These are phyloP conservation scores for Heterodera filipjevi DNA, from an alignment of 2,888 invertebrate species.

Conservation along the genomic window DNA sequence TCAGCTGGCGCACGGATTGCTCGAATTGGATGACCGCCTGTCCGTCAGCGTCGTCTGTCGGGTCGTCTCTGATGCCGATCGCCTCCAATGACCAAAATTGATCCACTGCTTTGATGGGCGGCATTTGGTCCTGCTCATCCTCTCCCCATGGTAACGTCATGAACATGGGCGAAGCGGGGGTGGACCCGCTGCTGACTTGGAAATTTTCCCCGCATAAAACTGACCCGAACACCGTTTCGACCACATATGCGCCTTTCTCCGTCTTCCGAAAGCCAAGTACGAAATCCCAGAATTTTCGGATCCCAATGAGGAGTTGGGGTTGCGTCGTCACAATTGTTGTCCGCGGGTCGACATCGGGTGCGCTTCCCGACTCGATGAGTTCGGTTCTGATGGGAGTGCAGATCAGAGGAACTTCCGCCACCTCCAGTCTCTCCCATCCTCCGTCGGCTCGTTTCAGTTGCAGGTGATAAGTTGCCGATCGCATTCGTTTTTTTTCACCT, in stretches of 20 bases:
- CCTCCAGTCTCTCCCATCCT: neutral
- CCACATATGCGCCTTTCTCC: neutral
- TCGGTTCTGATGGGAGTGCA: neutral
- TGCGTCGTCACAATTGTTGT: neutral
- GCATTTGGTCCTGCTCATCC: neutral
- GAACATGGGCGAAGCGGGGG: neutral
- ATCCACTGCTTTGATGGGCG: neutral
- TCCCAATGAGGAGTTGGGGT: conserved; percentile 1
- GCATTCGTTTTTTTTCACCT: neutral
- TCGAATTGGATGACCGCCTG: neutral
- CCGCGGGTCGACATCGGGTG: neutral
- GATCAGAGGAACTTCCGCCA: neutral
- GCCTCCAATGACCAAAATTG: conserved; percentile 16
- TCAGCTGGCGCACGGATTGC: neutral
- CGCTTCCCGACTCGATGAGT: neutral
- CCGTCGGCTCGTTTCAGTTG: neutral
- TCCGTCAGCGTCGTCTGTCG: neutral
- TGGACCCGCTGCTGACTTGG: neutral
- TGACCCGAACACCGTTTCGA: conserved; percentile 7
- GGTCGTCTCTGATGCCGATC: conserved; percentile 19
- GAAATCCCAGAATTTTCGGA: conserved; percentile 13
- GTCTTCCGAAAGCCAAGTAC: neutral
- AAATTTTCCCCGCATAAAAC: neutral
- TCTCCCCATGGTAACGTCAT: neutral
- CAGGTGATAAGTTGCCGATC: neutral